A percentile compares a stretch with the other conserved stretches of the same genome.
phyloP scores from a whole-genome alignment of 2,888 invertebrate species.

The Acholoe squamosa region DNA sequence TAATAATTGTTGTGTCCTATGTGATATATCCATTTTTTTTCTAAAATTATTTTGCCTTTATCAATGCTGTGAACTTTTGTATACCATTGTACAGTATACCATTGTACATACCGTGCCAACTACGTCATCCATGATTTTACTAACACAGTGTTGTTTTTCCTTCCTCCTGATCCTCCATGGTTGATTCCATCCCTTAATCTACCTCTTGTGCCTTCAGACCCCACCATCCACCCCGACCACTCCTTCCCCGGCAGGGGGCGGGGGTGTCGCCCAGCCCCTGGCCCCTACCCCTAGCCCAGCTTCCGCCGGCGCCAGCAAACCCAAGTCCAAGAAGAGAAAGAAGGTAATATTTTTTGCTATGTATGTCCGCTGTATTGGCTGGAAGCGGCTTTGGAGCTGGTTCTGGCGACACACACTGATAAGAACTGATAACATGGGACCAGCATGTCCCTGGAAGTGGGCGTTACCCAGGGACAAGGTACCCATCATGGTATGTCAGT shows the following conservation, averaged over 20 bases:
- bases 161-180: background rate
- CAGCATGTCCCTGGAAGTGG: no score
- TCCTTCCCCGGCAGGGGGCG: slow-evolving; percentile 63
- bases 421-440: no score
- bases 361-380: background rate
- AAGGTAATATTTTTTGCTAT: slow-evolving; percentile 70
- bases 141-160: background rate
- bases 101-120: slow-evolving; percentile 66
- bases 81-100: no score
- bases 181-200: background rate
- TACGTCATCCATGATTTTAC: background rate
- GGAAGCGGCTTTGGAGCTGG: no score
- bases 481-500: no score
- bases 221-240: slow-evolving; percentile 71
- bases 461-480: no score
- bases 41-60: no score
- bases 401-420: no score
- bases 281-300: slow-evolving; percentile 59
- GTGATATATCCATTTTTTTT: no score
- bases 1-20: no score
- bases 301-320: slow-evolving; percentile 65
- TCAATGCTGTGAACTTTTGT: no score
- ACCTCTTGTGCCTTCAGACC: slow-evolving; percentile 13
- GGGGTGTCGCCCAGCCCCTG: background rate
- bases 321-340: slow-evolving; percentile 75